Conservation (phyloP, 1,140 invertebrate species). For the Archegozetes longisetosus region DNA sequence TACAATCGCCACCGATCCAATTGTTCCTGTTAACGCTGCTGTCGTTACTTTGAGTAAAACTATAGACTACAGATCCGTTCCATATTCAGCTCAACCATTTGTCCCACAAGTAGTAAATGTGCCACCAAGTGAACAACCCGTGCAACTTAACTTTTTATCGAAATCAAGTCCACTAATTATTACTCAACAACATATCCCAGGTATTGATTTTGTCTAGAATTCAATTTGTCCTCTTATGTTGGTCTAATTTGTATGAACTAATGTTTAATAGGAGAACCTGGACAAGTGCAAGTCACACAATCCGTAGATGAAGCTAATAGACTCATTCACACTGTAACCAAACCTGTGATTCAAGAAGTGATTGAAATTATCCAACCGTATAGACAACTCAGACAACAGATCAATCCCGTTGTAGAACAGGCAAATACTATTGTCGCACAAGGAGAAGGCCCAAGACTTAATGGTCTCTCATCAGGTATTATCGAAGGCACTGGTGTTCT, state of each 20-base stretch:
- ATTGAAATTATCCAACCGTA: conserved; percentile 3
- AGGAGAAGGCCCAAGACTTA: not conserved
- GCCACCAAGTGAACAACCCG: not conserved
- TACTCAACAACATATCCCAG: conserved; percentile 1
- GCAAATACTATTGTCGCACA: conserved; percentile 1
- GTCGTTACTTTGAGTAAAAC: not conserved
- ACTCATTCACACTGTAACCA: not conserved
- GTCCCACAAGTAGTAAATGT: not conserved
- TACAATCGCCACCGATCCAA: too few relatives aligned
- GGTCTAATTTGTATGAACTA: not conserved
- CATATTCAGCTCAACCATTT: not conserved
- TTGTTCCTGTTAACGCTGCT: not conserved
- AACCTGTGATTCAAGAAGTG: conserved; percentile 4
- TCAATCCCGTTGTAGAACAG: not conserved
- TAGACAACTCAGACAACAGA: not conserved
- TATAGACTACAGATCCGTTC: not conserved
- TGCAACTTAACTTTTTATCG: conserved; percentile 2
- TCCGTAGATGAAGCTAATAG: not conserved
- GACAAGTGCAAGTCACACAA: not conserved
- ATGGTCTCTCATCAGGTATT: not conserved
- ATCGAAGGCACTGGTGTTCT: too few relatives aligned
- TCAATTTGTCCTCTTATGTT: not conserved
- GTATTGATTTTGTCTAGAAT: not conserved
- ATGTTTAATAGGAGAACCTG: not conserved
- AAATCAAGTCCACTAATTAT: not conserved